These are phyloP conservation scores for Fregetta grallaria DNA, from an alignment of 2,113 vertebrate genomes.

Conservation along the genomic window DNA sequence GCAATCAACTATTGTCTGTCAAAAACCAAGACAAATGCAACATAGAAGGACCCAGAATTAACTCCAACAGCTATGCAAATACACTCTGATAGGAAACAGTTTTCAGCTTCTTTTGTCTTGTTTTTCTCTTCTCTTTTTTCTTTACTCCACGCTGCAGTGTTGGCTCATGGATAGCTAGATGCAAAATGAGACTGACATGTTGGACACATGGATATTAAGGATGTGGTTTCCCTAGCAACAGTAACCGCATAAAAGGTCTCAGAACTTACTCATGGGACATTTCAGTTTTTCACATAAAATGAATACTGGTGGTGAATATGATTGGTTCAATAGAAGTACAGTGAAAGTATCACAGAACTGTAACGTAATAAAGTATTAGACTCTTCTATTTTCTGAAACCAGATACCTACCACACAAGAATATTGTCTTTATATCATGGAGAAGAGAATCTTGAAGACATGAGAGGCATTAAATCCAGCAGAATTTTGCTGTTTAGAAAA, in stretches of 20 bases:
- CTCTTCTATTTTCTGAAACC: background rate
- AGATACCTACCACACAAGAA: background rate
- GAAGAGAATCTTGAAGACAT: background rate
- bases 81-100: conserved; percentile 22
- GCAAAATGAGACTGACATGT: conserved; percentile 76
- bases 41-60: background rate
- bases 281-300: conserved; percentile 72
- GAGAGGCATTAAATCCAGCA: background rate
- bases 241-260: conserved; percentile 74
- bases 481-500: background rate
- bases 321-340: conserved; percentile 52
- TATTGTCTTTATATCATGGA: background rate
- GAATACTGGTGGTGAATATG: conserved; percentile 66
- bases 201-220: conserved; percentile 77
- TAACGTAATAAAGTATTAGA: background rate
- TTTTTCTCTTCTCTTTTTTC: conserved; percentile 36
- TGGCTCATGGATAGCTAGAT: conserved; percentile 66
- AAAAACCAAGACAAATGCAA: background rate
- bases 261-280: conserved; percentile 78
- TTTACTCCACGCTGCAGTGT: conserved; percentile 31
- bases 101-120: conserved; percentile 40
- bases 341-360: background rate
- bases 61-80: conserved; percentile 25
- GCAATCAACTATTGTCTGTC: background rate
- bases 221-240: conserved; percentile 80